Evolutionary conservation across 2,113 vertebrate genomes (phyloP), one percentile per base, ranked within the genome.

Genomic region (Aegithalos caudatus): DNA sequence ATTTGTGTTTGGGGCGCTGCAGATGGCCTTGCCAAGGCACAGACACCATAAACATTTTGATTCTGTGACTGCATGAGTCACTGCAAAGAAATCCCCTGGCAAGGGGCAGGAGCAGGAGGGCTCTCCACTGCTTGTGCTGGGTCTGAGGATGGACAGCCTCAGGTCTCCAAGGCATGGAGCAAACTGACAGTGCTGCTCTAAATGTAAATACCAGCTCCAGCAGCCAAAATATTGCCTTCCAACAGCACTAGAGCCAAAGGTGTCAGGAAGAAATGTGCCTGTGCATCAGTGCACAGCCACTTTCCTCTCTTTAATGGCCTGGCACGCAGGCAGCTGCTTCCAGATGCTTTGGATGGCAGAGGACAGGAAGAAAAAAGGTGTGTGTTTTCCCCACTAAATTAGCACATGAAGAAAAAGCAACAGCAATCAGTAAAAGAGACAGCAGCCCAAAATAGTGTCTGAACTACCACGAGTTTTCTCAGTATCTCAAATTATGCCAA

Each of bases 21-120:
- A 88, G 76, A 64, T 1, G 2, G 83, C 89, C 86, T 66, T 79
- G 92, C 89, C 91, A 83, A 95, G 85, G 22, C 51, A 27, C 73
- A 89, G 89, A 31, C 33, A n/a, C 86, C 60, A 56, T 81, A 86
- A 94, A 81, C 72, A 80, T 90, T 91, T 88, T 73, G 88, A 89
- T 87, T 92, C 14, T 72, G 22, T 24, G 76, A 21, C 79, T 44
- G 80, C 27, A 40, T 73, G 80, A 66, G 50, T 73, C 29, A 56
- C 29, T 28, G 54, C 1, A 1, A 56, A 81, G 72, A 35, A 31
- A 74, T 51, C 45, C 76, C 60, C 64, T 50, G 0, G 0, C 2
- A 0, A 22, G 60, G 5, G 1, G 66, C 23, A n/a, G 0, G 2
- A 83, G 65, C 38, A 33, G 64, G 19, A 53, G 45, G 42, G 61